Evolutionary conservation across 2,113 vertebrate species (phyloP).

Genomic region (Gulo gulo): DNA sequence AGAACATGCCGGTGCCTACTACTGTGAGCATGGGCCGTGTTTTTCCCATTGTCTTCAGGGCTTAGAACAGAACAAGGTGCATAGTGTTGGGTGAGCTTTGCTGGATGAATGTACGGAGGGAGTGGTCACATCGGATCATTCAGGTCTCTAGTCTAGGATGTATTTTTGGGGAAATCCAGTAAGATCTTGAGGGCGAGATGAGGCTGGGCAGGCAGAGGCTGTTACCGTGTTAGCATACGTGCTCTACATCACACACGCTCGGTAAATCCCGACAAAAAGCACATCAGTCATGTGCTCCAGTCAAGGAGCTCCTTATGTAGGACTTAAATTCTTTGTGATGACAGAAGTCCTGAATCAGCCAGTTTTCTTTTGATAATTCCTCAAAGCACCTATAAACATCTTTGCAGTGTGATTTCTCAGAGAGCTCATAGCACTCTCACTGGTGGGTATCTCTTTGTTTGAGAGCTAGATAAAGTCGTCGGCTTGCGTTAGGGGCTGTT

Average conservation of each 20-base stretch:
- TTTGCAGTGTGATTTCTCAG: background rate
- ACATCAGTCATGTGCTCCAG: fast-evolving
- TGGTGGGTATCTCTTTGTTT: background rate
- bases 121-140: fast-evolving
- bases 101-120: background rate
- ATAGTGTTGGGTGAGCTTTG: fast-evolving
- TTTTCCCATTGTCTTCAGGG: background rate
- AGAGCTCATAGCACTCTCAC: background rate
- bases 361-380: slow-evolving; percentile 24
- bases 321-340: background rate
- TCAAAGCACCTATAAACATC: background rate
- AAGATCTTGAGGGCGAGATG: background rate
- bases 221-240: fast-evolving
- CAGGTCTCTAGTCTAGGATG: background rate
- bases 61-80: fast-evolving
- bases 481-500: background rate
- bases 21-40: fast-evolving
- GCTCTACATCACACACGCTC: fast-evolving
- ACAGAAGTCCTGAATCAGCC: background rate
- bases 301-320: background rate
- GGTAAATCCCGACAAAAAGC: fast-evolving
- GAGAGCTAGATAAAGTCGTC: background rate
- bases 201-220: fast-evolving
- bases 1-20: fast-evolving
- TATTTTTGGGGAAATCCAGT: background rate